phyloP scores from a whole-genome alignment of 2,888 invertebrate species.

The Brachyopa scutellaris region DNA sequence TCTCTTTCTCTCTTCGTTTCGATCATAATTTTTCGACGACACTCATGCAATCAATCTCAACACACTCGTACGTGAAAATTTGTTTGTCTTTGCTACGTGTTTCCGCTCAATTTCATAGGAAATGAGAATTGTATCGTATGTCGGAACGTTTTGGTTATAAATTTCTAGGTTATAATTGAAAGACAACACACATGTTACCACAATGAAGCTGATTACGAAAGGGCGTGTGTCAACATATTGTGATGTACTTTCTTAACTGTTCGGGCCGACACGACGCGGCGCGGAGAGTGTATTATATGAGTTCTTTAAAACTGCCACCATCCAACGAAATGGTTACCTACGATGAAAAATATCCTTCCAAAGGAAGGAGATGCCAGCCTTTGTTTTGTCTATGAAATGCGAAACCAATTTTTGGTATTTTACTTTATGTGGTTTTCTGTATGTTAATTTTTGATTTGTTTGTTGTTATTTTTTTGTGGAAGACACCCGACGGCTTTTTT shows the following conservation, averaged over 20 bases:
- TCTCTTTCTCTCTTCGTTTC: not conserved
- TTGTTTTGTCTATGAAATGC: not conserved
- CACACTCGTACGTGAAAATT: not conserved
- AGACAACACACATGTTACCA: constrained; percentile 35
- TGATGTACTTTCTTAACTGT: no score
- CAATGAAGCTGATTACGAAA: constrained; percentile 42
- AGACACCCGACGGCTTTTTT: no score
- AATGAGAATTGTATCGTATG: constrained; percentile 12
- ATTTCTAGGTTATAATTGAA: constrained; percentile 39
- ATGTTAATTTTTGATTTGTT: no score
- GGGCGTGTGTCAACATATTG: constrained; percentile 23
- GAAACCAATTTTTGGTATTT: not conserved
- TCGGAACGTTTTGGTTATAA: not conserved
- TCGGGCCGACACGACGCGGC: no score
- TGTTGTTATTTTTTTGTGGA: no score
- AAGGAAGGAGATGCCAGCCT: no score
- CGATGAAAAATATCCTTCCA: no score
- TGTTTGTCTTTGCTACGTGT: not conserved
- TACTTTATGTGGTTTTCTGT: no score
- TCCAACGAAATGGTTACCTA: no score
- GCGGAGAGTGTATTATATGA: not conserved
- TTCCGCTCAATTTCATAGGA: constrained; percentile 31
- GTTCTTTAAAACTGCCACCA: not conserved
- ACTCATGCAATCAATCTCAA: constrained; percentile 26
- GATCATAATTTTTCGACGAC: constrained; percentile 20